Base-by-base conservation (phyloP, 2,888 invertebrate species). In the Noctua pronuba region DNA sequence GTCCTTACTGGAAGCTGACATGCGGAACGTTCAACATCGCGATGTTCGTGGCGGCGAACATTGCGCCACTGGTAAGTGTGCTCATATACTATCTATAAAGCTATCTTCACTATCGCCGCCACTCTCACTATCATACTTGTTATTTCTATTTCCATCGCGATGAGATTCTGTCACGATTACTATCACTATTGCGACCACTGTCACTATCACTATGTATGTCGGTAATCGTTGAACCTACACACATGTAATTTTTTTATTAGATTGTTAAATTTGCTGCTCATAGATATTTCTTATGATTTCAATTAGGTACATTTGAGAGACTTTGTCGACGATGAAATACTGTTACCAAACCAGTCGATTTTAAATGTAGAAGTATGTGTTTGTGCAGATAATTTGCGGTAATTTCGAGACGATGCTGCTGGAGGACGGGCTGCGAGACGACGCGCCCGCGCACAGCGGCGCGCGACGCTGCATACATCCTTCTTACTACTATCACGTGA, bases 401-500 rank as follows among this genome's bases (percentile, higher is more conserved):
- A 91, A 91, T 80, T 94, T 92, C 85, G 96, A 96, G 88, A 90
- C 91, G 55, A 89, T 90, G 74, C 83, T 86, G 13, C 74, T 92
- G 73, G 92, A 92, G 80, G 93, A 94, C 80, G 93, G 92, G 28
- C 82, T 94, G 76, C 89, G 91, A 38, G 92, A 93, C 71, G 92
- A 94, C 74, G 92, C 93, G 80, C 90, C 90, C 60, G 87, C 92
- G 66, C 93, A 93, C 88, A 91, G 92, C 84, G 94, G 93, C 67
- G 93, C 93, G 67, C 91, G 93, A 3, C 95, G 94, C 79, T 95
- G 96, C 90, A 88, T 93, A 77, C 95, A 96, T 90, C 94, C 95
- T 84, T 95, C 96, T 67, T 96, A 96, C 90, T 96, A 95, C 88
- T 96, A 95, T 85, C 96, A 96, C 87, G 96, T 96, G 94, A 93